These are phyloP conservation scores for Axis porcinus DNA, from an alignment of 2,113 vertebrate species.

Conservation along the genomic window DNA sequence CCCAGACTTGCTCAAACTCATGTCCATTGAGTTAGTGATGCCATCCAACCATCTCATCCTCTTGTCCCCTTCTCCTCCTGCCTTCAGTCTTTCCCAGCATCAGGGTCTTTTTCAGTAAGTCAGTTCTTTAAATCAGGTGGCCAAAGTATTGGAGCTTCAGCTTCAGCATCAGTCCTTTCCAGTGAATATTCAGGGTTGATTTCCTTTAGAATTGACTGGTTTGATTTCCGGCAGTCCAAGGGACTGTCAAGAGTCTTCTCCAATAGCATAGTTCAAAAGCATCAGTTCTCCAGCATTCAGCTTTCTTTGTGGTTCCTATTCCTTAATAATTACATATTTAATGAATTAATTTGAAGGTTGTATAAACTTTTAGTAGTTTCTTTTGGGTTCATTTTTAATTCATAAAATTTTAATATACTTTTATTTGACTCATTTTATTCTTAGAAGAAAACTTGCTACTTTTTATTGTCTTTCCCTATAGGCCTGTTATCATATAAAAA, in stretches of 20 bases:
- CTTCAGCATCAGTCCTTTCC: background rate
- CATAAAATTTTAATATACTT: constrained; percentile 1
- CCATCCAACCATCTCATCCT: background rate
- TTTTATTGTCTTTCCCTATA: constrained; percentile 17
- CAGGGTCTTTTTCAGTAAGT: background rate
- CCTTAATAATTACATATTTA: constrained; percentile 30
- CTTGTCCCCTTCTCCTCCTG: background rate
- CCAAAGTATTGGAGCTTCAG: background rate
- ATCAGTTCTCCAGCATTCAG: background rate
- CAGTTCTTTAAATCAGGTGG: background rate
- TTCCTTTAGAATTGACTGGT: background rate
- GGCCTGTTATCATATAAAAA: background rate
- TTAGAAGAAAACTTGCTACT: background rate
- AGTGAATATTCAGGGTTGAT: background rate
- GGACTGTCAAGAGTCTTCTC: background rate
- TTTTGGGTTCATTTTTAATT: constrained; percentile 27
- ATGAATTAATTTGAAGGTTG: constrained; percentile 42
- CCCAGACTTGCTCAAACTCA: background rate
- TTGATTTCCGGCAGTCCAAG: background rate
- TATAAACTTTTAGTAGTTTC: background rate
- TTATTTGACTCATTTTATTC: background rate
- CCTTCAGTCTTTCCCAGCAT: background rate
- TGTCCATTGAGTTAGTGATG: background rate
- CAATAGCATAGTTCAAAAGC: background rate
- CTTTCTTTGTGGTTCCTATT: background rate